phyloP scores from a whole-genome alignment of 1,140 invertebrate genomes.

The Apis florea region DNA sequence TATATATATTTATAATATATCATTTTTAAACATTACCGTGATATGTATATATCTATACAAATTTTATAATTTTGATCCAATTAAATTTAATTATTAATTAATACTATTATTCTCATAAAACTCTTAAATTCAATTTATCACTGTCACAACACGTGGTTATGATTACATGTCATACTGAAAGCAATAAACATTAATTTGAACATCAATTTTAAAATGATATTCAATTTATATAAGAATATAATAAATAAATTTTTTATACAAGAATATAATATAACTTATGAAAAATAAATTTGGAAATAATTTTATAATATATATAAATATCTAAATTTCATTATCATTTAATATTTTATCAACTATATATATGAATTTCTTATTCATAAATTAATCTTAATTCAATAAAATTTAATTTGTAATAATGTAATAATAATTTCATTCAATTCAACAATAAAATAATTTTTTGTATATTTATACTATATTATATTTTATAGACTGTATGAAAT shows the following conservation, averaged over 20 bases:
- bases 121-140: slow-evolving; percentile 11
- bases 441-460: no score
- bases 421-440: no score
- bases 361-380: no score
- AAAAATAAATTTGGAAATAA: no score
- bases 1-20: neutral
- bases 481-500: no score
- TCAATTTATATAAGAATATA: neutral
- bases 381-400: no score
- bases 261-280: no score
- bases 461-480: no score
- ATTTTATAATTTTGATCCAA: neutral
- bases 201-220: neutral
- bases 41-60: neutral
- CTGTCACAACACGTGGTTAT: slow-evolving; percentile 18
- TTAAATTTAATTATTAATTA: neutral
- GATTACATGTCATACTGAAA: neutral
- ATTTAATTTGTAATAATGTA: no score
- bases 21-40: slow-evolving; percentile 6
- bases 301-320: no score
- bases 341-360: no score
- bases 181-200: slow-evolving; percentile 5
- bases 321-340: no score
- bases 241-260: neutral
- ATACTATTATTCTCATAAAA: neutral